Evolutionary conservation across 2,888 invertebrate genomes (phyloP), one percentile per base, ranked within the genome.

Genomic region (Orchesella flavescens): DNA sequence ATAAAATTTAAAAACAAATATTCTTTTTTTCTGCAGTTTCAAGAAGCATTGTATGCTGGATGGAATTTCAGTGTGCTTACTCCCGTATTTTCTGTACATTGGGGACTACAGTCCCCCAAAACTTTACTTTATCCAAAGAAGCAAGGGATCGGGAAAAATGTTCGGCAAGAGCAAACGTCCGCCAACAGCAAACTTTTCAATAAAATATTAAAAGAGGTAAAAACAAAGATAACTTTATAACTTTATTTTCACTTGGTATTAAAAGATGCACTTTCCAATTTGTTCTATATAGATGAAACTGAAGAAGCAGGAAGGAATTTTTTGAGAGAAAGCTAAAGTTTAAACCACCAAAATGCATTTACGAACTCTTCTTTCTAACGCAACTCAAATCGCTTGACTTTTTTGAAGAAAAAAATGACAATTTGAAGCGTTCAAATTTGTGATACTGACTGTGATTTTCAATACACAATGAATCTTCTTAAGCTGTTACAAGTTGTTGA

Each of bases 51-150:
- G 1, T 71, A 61, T 21, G 76, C 80, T 13, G 77, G 81, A 23
- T 84, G 84, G 84, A 81, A 69, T 10, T 84, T 84, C 49, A 57
- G 55, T 15, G 84, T 84, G 19, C 61, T 84, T n/a, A 81, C 84
- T 10, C 80, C 80, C 2, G 76, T 76, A 0, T 84, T 72, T 53
- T 79, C 72, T n/a, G 49, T 84, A 23, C 84, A 84, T 44, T 84
- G 84, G 84, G 84, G 84, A 4, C 77, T 83, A 12, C 83, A 83
- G 24, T 72, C 71, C 21, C 53, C 71, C 12, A 71, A 79, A 96
- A 96, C 89, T 96, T 96, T 90, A 91, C 96, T 81, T 96, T 96
- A 91, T 91, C 96, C 73, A 96, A 96, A 55, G 96, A 97, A 90
- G 96, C 96, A 78, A 15, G 78, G 78, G n/a, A 21, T 63, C 0